Base-by-base conservation (phyloP, 2,888 invertebrate species). In the Zygothrica quintamaculata region DNA sequence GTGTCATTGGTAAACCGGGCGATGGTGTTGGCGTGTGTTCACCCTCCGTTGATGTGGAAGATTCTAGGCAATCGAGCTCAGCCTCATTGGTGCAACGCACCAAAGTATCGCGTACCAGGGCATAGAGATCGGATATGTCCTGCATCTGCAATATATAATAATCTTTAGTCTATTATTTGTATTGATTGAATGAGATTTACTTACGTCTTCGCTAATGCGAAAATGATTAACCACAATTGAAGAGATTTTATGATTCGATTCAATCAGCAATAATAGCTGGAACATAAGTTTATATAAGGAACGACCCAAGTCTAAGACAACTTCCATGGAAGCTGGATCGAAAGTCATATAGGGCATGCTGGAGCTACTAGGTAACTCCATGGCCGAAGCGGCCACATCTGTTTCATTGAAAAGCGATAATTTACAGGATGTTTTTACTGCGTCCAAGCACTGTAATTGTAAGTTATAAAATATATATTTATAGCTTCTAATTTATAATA, bases 271-370 rank as follows among this genome's bases (percentile, higher is more conserved):
- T 34, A 98, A 92, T 56, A 99, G 92, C 90, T 99, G 99, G 90
- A 99, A 98, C 90, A 96, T 95, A 9, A 99, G 93, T 90, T 98
- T 97, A 91, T 98, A 98, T 15, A 99, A 92, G 51, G 96, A 94
- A 70, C 96, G 94, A 9, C 97, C 97, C 50, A 98, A 92, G 85
- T 98, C 98, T 39, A 96, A 90, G 33, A 96, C 92, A 91, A 95
- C 93, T 78, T 95, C 95, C 64, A 95, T 94, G 13, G 93, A 92
- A 26, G 93, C 93, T 4, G 93, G 91, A 70, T 93, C 93, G 29
- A 91, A 91, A 6, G 92, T 88, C 73, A 90, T 89, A 40, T 89
- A 90, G n/a, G 86, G 85, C 46, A 81, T 79, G 42, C 69, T 89
- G 26, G 77, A 86, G 22, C 89, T 72, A 43, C 76, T 80, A 9